Conservation (phyloP, 2,888 invertebrate genomes). For the Dusona sp. region DNA sequence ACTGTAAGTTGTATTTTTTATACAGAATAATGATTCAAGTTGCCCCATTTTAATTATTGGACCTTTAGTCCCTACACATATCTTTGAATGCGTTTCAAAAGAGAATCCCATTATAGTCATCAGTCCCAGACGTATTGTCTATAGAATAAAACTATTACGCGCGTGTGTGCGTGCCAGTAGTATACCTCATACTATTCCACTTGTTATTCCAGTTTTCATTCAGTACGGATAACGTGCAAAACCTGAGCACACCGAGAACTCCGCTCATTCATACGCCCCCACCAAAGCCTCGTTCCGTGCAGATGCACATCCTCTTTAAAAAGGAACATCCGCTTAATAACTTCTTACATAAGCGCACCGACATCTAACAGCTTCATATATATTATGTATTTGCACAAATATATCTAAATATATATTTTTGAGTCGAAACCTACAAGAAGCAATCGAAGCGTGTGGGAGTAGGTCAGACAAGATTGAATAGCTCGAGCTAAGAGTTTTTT, state of each 20-base stretch:
- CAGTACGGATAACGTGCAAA: conserved; percentile 19
- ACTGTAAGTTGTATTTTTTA: neutral
- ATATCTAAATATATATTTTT: neutral
- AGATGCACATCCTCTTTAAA: conserved; percentile 11
- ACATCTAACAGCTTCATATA: neutral
- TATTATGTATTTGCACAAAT: neutral
- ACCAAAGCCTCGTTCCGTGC: neutral
- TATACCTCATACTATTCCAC: conserved; percentile 8
- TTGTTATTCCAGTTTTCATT: conserved; percentile 22
- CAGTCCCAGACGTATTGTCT: neutral
- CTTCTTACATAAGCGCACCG: conserved; percentile 14
- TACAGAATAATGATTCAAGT: neutral
- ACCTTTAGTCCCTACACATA: neutral
- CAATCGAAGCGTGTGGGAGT: conserved; percentile 10
- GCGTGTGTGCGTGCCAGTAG: neutral
- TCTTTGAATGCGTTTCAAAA: neutral
- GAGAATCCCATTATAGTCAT: no score
- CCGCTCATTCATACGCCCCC: conserved; percentile 47
- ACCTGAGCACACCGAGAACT: conserved; percentile 31
- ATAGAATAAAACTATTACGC: neutral
- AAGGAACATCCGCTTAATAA: conserved; percentile 10
- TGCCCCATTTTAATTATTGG: neutral
- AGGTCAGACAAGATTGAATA: neutral
- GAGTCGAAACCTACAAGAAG: neutral
- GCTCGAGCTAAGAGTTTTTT: no score